Evolutionary conservation across 2,113 vertebrate genomes (phyloP).

Genomic region (Pogona vitticeps): DNA sequence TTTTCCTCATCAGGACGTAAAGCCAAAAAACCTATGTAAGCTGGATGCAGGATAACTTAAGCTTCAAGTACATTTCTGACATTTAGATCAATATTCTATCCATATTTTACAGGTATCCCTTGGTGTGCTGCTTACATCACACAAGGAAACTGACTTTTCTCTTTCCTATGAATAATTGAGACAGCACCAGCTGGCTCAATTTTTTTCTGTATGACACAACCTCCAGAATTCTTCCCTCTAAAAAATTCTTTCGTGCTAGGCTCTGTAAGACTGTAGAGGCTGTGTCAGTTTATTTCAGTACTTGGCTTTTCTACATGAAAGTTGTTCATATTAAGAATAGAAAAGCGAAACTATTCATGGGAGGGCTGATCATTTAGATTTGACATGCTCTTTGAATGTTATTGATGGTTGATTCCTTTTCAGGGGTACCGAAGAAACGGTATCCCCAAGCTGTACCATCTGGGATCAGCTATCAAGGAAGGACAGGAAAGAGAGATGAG

Average conservation of each 20-base stretch:
- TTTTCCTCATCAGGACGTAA: neutral
- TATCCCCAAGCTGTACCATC: too few species aligned
- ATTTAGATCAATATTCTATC: constrained; percentile 37
- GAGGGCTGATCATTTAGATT: neutral
- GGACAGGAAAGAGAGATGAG: too few species aligned
- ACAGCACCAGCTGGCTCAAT: constrained; percentile 19
- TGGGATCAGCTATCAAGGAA: too few species aligned
- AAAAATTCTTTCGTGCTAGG: neutral
- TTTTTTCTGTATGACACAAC: constrained; percentile 20
- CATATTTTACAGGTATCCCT: constrained; percentile 19
- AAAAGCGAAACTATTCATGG: neutral
- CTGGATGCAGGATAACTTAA: constrained; percentile 18
- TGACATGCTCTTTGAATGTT: neutral
- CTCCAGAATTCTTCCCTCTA: constrained; percentile 14
- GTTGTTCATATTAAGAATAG: neutral
- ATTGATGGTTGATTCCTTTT: too few species aligned
- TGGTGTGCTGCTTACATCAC: constrained; percentile 33
- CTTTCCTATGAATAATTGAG: constrained; percentile 50
- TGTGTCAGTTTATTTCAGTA: neutral
- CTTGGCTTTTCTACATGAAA: neutral
- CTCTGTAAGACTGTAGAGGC: neutral
- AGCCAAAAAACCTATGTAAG: neutral
- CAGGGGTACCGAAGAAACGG: too few species aligned
- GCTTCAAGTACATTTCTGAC: constrained; percentile 31
- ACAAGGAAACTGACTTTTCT: constrained; percentile 32